Base-by-base conservation (phyloP, 2,888 invertebrate genomes). In the Drosophila neotestacea region DNA sequence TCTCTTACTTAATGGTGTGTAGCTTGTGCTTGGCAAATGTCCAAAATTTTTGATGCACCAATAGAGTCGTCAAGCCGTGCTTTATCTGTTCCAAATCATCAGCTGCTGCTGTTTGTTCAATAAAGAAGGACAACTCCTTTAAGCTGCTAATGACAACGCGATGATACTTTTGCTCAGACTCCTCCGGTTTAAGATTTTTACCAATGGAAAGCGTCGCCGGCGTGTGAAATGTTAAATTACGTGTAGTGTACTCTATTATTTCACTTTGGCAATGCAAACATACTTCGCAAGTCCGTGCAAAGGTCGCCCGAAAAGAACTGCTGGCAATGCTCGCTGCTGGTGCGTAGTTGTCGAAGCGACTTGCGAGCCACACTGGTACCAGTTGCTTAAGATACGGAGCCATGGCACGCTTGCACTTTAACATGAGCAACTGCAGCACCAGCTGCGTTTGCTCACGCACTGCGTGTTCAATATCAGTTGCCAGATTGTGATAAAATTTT, bases 331-430 rank as follows among this genome's bases (percentile, higher is more conserved):
- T 94, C 6, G 97, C 95, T 16, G 97, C 97, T 9, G 97, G 97
- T 41, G 96, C 95, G 93, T 97, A 96, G 10, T 95, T 95, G 92
- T 98, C 98, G 93, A 96, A 95, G 90, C 96, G 96, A 56, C 97
- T 96, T 47, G 95, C 94, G 87, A 98, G 95, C 98, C 98, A 98
- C 4, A 95, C 94, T 1, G 97, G 97, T 90, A 95, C 95, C 69
- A 98, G 91, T 89, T 94, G 95, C 86, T 96, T 96, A 58, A 98
- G 93, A 90, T 95, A 95, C 1, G 96, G 96, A 0, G 97, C 98
- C 70, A 96, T 93, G 77, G 95, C 95, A 30, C 96, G 95, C 46
- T 96, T 96, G 66, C 95, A 95, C 90, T 94, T 94, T 51, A 92
- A 91, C 32, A 96, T 95, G 6, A 96, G 91, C 27, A 94, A 93